Base-by-base conservation (phyloP, 2,113 vertebrate genomes). In the Menura novaehollandiae region DNA sequence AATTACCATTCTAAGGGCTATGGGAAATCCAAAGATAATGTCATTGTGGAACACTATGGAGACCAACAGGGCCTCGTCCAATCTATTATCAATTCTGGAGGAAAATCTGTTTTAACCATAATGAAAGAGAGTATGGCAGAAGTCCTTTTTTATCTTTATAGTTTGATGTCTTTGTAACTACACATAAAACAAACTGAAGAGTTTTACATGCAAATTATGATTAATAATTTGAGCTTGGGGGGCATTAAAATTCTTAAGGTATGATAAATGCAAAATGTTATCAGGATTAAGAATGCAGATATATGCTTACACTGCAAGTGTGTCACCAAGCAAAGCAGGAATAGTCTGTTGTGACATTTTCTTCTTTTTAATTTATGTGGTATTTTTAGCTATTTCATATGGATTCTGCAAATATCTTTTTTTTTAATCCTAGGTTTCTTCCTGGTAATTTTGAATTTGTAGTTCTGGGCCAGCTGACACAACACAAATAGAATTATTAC, bases 401-500 rank as follows among this genome's bases (percentile, higher is more conserved):
- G 10, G 27, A 4, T 92, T 95, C 56, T 91, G n/a, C 55, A 92
- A 69, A 63, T 55, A 46, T n/a, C 0, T 46, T 11, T 24, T 69
- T 53, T 59, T 68, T 35, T 3, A 4, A 78, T 88, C 85, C 73
- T 90, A 74, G 78, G 78, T 95, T 93, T 97, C 74, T 97, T 89
- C 63, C 72, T 52, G 46, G 58, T 92, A 93, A 82, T 96, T 97
- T 91, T 4, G 59, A 71, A 91, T 90, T 96, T 94, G 73, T 89
- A 91, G 82, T 95, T 93, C 72, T 49, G 23, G 93, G 76, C 79
- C 88, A 95, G 95, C 94, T 92, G 93, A 96, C 84, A 91, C 87
- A 85, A 94, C 92, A 89, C 87, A 92, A 93, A 96, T 89, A 85
- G 82, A 97, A 94, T 95, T 88, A 92, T 94, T 84, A 43, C 77